These are phyloP conservation scores for Serranus cabrilla DNA, from an alignment of 2,797 vertebrate genomes.

Conservation along the genomic window DNA sequence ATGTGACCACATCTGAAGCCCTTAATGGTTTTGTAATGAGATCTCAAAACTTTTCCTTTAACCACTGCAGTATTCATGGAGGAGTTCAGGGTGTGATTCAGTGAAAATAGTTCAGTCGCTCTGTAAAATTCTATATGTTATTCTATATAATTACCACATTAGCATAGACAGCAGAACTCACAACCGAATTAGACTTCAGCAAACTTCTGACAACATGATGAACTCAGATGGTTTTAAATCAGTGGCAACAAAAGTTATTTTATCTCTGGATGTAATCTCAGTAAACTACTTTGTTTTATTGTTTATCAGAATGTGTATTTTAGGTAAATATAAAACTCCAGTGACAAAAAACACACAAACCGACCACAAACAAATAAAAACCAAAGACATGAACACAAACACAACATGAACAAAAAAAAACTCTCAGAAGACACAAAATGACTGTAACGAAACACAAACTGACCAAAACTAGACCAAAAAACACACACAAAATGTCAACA, in stretches of 20 bases:
- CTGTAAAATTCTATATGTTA: background rate
- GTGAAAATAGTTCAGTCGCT: too few species aligned
- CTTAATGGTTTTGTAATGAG: background rate
- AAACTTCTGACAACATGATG: background rate
- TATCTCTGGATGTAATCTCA: background rate
- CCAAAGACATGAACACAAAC: too few species aligned
- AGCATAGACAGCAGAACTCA: background rate
- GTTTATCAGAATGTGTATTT: background rate
- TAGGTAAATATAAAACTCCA: too few species aligned
- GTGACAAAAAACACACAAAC: too few species aligned
- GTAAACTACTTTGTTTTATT: background rate
- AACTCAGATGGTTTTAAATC: background rate
- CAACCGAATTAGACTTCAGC: background rate
- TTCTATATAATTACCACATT: background rate
- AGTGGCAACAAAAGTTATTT: background rate
- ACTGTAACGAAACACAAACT: too few species aligned
- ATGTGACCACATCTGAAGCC: background rate
- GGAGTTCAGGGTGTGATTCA: background rate
- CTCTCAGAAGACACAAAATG: too few species aligned
- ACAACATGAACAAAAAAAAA: too few species aligned
- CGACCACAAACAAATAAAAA: too few species aligned
- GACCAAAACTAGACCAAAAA: too few species aligned
- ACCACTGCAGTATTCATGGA: background rate
- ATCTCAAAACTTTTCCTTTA: background rate
- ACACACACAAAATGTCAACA: too few species aligned